A percentile compares a stretch with the other conserved stretches of the same genome.
These are phyloP conservation scores for Colletes gigas DNA, from an alignment of 1,140 invertebrate genomes.

Conservation along the genomic window DNA sequence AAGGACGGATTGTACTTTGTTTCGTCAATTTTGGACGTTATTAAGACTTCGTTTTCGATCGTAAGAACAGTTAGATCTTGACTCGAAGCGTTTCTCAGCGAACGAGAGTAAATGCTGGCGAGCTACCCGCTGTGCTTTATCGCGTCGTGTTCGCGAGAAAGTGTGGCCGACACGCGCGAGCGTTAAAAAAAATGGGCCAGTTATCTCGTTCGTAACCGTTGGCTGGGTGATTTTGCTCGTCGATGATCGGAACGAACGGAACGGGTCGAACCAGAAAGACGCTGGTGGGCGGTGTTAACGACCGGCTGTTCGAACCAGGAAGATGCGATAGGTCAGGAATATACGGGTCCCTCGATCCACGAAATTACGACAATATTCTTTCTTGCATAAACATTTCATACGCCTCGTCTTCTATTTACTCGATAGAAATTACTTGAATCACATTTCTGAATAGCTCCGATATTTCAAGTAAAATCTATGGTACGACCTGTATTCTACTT, in stretches of 20 bases:
- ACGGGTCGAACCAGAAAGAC: slow-evolving; percentile 50
- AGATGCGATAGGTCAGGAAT: slow-evolving; percentile 53
- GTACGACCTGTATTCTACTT: too few species aligned
- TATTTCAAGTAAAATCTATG: too few species aligned
- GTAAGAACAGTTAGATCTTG: too few species aligned
- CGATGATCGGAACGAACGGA: slow-evolving; percentile 36
- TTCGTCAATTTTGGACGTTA: too few species aligned
- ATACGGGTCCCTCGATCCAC: slow-evolving; percentile 40
- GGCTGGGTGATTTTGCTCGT: slow-evolving; percentile 31
- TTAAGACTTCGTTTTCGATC: too few species aligned
- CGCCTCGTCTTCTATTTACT: too few species aligned
- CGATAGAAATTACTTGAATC: too few species aligned
- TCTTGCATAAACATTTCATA: too few species aligned
- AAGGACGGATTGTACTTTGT: too few species aligned
- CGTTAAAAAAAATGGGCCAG: slow-evolving; percentile 4
- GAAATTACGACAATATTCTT: slow-evolving; percentile 33
- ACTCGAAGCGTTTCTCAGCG: too few species aligned
- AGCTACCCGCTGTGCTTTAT: neutral
- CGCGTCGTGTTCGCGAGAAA: neutral
- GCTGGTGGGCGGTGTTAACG: slow-evolving; percentile 45
- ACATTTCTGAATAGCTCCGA: too few species aligned
- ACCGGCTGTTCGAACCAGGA: slow-evolving; percentile 42
- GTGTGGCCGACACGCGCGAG: neutral
- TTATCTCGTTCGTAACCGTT: slow-evolving; percentile 26
- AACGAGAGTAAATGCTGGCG: neutral